These are phyloP conservation scores for Vidua chalybeata DNA, from an alignment of 2,113 vertebrate genomes.

Conservation along the genomic window DNA sequence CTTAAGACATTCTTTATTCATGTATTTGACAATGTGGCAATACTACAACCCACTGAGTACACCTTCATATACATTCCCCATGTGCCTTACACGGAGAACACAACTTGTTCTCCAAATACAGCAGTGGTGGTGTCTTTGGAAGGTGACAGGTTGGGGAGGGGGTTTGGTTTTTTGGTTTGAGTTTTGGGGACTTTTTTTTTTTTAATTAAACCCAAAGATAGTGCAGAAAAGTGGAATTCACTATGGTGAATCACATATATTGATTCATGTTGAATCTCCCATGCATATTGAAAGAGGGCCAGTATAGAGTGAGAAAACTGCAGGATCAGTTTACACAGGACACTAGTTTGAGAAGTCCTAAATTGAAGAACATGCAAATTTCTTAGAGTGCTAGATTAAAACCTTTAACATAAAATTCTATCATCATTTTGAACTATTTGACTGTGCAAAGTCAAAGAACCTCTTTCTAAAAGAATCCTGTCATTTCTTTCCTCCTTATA, in stretches of 20 bases:
- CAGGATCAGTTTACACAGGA: not conserved
- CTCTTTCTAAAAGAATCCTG: conserved; percentile 61
- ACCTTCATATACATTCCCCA: not conserved
- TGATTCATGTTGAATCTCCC: not conserved
- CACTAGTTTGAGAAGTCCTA: conserved; percentile 13
- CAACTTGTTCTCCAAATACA: not conserved
- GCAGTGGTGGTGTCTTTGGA: not conserved
- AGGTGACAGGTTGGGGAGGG: not conserved
- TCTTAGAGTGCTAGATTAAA: conserved; percentile 58
- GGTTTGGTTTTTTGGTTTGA: not conserved
- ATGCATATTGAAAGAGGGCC: not conserved
- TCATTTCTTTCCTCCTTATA: conserved; percentile 65
- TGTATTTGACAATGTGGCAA: not conserved
- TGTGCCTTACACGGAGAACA: not conserved
- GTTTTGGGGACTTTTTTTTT: not conserved
- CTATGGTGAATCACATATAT: not conserved
- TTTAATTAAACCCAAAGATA: not conserved
- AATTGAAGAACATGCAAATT: conserved; percentile 43
- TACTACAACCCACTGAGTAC: not conserved
- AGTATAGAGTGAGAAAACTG: not conserved
- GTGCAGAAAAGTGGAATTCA: not conserved
- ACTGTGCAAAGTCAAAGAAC: conserved; percentile 60
- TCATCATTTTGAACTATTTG: conserved; percentile 68
- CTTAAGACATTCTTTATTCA: not conserved
- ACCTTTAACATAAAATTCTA: conserved; percentile 54